Base-by-base conservation (phyloP, 2,797 vertebrate species). In the Clarias laeviceps region DNA sequence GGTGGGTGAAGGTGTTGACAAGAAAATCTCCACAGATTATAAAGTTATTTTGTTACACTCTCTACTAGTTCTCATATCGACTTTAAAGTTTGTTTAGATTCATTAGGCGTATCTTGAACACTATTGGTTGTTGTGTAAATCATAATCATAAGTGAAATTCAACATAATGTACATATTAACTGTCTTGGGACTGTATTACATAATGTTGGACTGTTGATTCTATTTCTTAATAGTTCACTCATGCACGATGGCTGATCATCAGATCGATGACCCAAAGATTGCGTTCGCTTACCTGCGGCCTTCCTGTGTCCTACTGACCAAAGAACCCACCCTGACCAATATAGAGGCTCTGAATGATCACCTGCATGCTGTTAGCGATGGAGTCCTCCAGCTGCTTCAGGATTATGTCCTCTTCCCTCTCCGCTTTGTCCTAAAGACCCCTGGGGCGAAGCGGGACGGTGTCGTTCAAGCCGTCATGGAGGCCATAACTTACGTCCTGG, bases 371-470 rank as follows among this genome's bases (percentile, higher is more conserved):
- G 93, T 98, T 24, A 92, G 96, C 0, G 95, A 95, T 88, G 80
- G 95, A n/a, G 95, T 95, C 0, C 93, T 99, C 81, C 97, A 99
- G 93, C 95, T 97, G 85, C 96, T 99, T 65, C 97, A 98, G 91
- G 97, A 98, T 76, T 99, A 99, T 1, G 89, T 99, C 61, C 96
- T 99, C 66, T 99, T 99, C 86, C 98, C 98, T 1, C 93, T 99
- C 84, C 95, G 97, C 57, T 97, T 98, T 11, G 88, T 96, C 73
- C 96, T 99, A 24, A 96, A 95, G 92, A 92, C 93, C 9, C 96
- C 97, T 0, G 96, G 95, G 0, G 91, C 94, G 12, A 96, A 93
- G 89, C 95, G 91, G 77, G 96, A 97, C 70, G 91, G 94, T 0
- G 80, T 98, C 87, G 90, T 96, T 85, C 95, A 95, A 91, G 93